phyloP scores from a whole-genome alignment of 2,888 invertebrate species.

The Therioaphis trifolii region DNA sequence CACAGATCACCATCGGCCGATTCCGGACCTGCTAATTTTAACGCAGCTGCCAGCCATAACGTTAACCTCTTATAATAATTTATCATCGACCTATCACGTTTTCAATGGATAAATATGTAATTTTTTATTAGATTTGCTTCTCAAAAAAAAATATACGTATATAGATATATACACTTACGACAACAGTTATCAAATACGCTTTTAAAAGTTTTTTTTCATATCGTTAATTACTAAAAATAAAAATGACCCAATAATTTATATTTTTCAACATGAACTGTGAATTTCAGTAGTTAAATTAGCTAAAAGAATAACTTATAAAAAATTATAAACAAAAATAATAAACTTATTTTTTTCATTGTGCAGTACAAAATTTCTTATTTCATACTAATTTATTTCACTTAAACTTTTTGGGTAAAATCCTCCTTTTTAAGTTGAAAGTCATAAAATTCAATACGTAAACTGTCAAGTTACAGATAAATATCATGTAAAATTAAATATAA shows the following conservation, averaged over 20 bases:
- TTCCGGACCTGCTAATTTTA: slow-evolving; percentile 61
- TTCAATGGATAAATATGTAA: slow-evolving; percentile 16
- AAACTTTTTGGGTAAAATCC: too few species aligned
- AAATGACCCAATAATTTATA: too few species aligned
- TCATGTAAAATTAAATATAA: too few species aligned
- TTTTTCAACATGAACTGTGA: neutral
- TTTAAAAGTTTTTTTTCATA: neutral
- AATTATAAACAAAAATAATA: too few species aligned
- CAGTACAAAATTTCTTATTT: too few species aligned
- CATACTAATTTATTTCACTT: too few species aligned
- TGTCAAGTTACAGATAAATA: too few species aligned
- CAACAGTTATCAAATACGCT: neutral
- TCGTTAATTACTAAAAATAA: neutral
- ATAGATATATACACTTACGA: neutral
- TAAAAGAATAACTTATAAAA: neutral
- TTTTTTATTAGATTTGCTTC: neutral
- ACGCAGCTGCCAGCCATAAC: slow-evolving; percentile 47
- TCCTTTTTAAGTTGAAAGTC: too few species aligned
- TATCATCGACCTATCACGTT: slow-evolving; percentile 43
- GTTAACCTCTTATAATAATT: slow-evolving; percentile 41
- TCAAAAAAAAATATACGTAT: neutral
- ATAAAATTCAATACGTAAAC: too few species aligned
- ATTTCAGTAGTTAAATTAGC: neutral
- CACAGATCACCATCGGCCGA: slow-evolving; percentile 55
- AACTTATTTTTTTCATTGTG: too few species aligned